Evolutionary conservation across 2,888 invertebrate genomes (phyloP), one percentile per base, ranked within the genome.

Genomic region (Epirrhoe alternata): DNA sequence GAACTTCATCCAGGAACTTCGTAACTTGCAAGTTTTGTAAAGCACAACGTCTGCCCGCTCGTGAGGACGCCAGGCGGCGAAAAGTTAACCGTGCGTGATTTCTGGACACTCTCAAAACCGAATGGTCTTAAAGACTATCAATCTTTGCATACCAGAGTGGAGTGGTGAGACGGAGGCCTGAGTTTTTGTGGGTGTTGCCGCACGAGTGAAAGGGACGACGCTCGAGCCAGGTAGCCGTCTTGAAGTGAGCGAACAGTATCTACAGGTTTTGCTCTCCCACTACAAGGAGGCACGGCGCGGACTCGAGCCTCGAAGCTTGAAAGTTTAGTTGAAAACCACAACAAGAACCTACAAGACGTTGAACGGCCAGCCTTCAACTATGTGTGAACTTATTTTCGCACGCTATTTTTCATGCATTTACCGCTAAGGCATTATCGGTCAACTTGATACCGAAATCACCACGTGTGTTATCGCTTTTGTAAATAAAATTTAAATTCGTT

Each of bases 231-330:
- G 91, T 92, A 90, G 80, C 85, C 88, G 92, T 82, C 88, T 82
- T 77, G 85, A 89, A 92, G 86, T 85, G 83, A 84, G 86, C 90
- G 89, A 88, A 86, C 88, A 89, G 87, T 91, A 86, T 90, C 90
- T 93, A 92, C 93, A 93, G 92, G 93, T 93, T 92, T 92, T 90
- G 90, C 89, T 92, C 89, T 89, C 92, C 93, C 93, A 93, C 93
- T 92, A 91, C 90, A 87, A 86, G 87, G 84, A 88, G 88, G 87
- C 87, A 86, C 86, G 88, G 88, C 76, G 88, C 90, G 90, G 90
- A 90, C 90, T 90, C 86, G 77, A 88, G 84, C 62, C 66, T 66
- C 61, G 78, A 79, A 90, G 88, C 90, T 92, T 88, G 85, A 87
- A 91, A 90, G 90, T 89, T 87, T 86, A 86, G 85, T 87, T 83